Base-by-base conservation (phyloP, 2,113 vertebrate genomes). In the Platichthys flesus region DNA sequence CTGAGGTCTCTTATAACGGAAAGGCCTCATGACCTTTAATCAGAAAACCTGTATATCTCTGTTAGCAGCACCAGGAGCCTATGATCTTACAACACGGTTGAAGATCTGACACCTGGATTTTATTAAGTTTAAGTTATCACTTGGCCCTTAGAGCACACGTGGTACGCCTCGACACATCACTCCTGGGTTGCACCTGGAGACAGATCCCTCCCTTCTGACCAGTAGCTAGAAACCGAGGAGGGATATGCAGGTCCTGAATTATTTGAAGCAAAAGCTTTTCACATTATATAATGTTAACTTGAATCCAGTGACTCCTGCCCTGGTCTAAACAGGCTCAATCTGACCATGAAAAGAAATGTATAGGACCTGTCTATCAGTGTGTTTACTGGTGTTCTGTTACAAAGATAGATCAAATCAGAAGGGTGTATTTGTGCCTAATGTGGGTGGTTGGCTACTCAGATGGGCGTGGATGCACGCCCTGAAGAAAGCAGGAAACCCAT, bases 111-210 rank as follows among this genome's bases (percentile, higher is more conserved):
- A 66, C 49, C 28, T 71, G 35, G 9, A 7, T 76, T 61, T 54
- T 16, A 28, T 7, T 2, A 21, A 49, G 42, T 37, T 68, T 2
- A 21, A 49, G 42, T 37, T 68, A 75, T 70, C 16, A 12, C 37
- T 16, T 18, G 28, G 72, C 37, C 81, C 23, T 54, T 71, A 15
- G 7, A 31, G 21, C 47, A 64, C 21, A 37, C 51, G 49, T 31
- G 15, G 28, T 73, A 62, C 49, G 61, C 91, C 78, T 91, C 51
- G 2, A 85, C 76, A 85, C 85, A 67, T 87, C 71, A 67, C 71
- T 79, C 65, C 81, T 85, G 73, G 87, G 91, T 90, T 91, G 71
- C 89, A 64, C 57, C 78, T 85, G 85, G 84, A 88, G 74, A 79
- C 82, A 21, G 79, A 85, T 73, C 23, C 31, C 83, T 83, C 70